Conservation (phyloP, 2,797 vertebrate species). For the Naso thynnoides region DNA sequence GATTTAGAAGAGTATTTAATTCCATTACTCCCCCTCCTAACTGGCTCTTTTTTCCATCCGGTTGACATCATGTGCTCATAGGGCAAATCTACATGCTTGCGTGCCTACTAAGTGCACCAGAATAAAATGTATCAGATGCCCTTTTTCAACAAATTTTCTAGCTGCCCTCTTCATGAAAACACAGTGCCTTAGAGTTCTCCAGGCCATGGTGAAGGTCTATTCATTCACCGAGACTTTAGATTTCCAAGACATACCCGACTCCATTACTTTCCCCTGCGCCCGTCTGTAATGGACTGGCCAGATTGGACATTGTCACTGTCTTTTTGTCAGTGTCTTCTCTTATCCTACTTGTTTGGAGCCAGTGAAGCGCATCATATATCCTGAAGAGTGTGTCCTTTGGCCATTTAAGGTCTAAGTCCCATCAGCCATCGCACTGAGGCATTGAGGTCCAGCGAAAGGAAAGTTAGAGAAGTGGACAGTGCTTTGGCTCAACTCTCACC, state of each 20-base stretch:
- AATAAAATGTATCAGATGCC: slow-evolving; percentile 64
- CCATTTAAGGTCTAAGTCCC: slow-evolving; percentile 20
- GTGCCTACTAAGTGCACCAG: slow-evolving; percentile 60
- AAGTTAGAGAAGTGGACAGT: not conserved
- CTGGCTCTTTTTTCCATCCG: slow-evolving; percentile 38
- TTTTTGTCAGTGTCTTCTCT: slow-evolving; percentile 32
- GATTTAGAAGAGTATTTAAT: slow-evolving; percentile 54
- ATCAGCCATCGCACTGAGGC: slow-evolving; percentile 13
- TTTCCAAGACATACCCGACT: slow-evolving; percentile 30
- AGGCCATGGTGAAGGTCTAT: slow-evolving; percentile 48
- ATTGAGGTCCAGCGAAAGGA: slow-evolving; percentile 20
- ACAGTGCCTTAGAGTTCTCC: slow-evolving; percentile 8
- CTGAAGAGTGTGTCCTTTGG: slow-evolving; percentile 28
- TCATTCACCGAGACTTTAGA: slow-evolving; percentile 51
- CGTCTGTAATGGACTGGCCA: slow-evolving; percentile 58
- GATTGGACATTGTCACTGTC: slow-evolving; percentile 42
- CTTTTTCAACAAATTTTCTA: slow-evolving; percentile 38
- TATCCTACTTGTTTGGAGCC: slow-evolving; percentile 52
- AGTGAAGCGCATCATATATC: slow-evolving; percentile 56
- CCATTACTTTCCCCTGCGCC: slow-evolving; percentile 27
- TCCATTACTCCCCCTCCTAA: slow-evolving; percentile 27
- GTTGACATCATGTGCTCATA: slow-evolving; percentile 33
- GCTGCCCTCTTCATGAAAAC: slow-evolving; percentile 51
- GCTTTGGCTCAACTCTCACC: not conserved
- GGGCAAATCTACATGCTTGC: slow-evolving; percentile 36